Base-by-base conservation (phyloP, 1,140 invertebrate genomes). In the Pinna nobilis region DNA sequence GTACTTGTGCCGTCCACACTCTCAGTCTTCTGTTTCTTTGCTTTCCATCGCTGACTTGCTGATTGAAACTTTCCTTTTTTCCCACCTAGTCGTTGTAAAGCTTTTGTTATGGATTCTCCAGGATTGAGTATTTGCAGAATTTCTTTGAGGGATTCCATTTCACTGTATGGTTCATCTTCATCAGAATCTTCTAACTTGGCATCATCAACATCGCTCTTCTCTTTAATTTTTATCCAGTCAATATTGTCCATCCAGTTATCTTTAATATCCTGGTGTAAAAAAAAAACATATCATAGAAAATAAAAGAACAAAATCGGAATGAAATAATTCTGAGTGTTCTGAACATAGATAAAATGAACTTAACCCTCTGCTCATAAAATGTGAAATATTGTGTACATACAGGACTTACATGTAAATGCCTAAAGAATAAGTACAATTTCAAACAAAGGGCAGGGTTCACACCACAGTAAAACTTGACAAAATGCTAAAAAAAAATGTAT, bases 211-310 rank as follows among this genome's bases (percentile, higher is more conserved):
- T 70, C 74, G 57, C 71, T 70, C 18, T 51, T 73, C 65, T 85
- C 76, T 74, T 88, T 88, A 6, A 89, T 82, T 72, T 83, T 89
- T 35, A 96, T 92, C 97, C 97, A 98, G 89, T 99, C 96, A 74
- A 99, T 96, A 85, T 98, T 97, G 88, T 99, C 97, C 59, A 99
- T 89, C 98, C 98, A 99, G 80, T 94, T 94, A 89, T 99, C 98
- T 80, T 93, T 92, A 25, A 98, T 93, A 82, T 94, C 93, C 83
- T 85, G 63, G 6, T 77, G 74, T 63, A 64, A 50, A 41, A 44
- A 18, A 70, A 61, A 60, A 20, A 66, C 63, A 55, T 15, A 35
- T 20, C 32, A 41, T 20, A 30, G 9, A 30, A 32, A 59, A 25
- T 53, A 25, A 53, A 53, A 53, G 2, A 53, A 11, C 2, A 0